phyloP scores from a whole-genome alignment of 2,888 invertebrate species.

The Nasonia oneida region DNA sequence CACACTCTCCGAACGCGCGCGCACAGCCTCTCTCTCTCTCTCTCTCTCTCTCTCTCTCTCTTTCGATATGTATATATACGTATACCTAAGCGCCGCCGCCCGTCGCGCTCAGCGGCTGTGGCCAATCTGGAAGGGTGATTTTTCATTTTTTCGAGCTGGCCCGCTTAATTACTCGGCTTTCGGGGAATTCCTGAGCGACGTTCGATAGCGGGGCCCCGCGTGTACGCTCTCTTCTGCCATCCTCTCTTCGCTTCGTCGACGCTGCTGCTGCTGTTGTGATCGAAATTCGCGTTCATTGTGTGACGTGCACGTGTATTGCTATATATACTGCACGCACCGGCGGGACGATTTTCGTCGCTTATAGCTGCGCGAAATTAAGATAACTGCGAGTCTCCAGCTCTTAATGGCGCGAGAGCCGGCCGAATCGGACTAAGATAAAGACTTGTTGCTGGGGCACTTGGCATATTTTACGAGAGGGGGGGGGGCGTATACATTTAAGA shows the following conservation, averaged over 20 bases:
- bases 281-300: not conserved
- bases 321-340: not conserved
- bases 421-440: constrained; percentile 16
- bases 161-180: constrained; percentile 13
- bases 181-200: not conserved
- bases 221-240: not conserved
- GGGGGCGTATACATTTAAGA: not conserved
- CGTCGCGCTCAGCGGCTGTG: not conserved
- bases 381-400: not conserved
- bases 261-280: not conserved
- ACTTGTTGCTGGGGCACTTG: constrained; percentile 12
- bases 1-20: not conserved
- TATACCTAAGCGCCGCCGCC: not conserved
- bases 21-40: not conserved
- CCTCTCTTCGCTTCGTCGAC: not conserved
- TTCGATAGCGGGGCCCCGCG: not conserved
- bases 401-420: constrained; percentile 7
- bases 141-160: constrained; percentile 10
- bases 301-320: not conserved
- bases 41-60: not conserved
- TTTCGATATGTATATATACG: not conserved
- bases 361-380: not conserved
- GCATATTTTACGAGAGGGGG: not conserved
- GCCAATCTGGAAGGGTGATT: constrained; percentile 19
- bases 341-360: not conserved